Base-by-base conservation (phyloP, 2,888 invertebrate species). In the Eudasyphora cyanicolor region DNA sequence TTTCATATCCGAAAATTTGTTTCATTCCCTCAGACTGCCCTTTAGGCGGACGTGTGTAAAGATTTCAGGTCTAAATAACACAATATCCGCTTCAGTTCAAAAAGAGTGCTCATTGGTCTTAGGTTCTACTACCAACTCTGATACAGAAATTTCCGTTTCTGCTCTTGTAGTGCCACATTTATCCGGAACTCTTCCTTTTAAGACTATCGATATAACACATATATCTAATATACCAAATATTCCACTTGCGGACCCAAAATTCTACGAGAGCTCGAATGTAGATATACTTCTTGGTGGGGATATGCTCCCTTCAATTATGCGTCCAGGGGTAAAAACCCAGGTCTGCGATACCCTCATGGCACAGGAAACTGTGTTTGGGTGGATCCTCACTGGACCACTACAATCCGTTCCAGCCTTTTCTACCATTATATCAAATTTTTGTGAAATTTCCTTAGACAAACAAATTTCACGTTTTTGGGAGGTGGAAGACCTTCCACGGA, bases 331-430 rank as follows among this genome's bases (percentile, higher is more conserved):
- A 10, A 17, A 35, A 29, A n/a, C 32, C 14, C 32, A 35, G 17
- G 35, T 67, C 4, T 42, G 62, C 4, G 51, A 14, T 2, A 24
- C 57, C 0, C 29, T 78, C 42, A 54, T 79, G 24, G 73, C 62
- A 24, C 73, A 79, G n/a, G 29, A 73, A 57, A 74, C 79, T 4
- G 7, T 79, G 0, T 79, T 79, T 8, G 79, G 79, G 7, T 74
- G 79, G 79, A 74, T 79, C 3, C 27, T 79, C 12, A 77, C 77
- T 12, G 77, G 69, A 6, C 54, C 54, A n/a, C n/a, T n/a, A n/a
- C n/a, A n/a, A n/a, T n/a, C n/a, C n/a, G n/a, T n/a, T n/a, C n/a
- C n/a, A n/a, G n/a, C 1, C 5, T 19, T 24, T 12, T 7, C 19
- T 12, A 35, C 19, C 0, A 19, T 17, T 7, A 67, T 54, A n/a